Conservation (phyloP, 2,797 vertebrate genomes). For the Premnoplex brunnescens region DNA sequence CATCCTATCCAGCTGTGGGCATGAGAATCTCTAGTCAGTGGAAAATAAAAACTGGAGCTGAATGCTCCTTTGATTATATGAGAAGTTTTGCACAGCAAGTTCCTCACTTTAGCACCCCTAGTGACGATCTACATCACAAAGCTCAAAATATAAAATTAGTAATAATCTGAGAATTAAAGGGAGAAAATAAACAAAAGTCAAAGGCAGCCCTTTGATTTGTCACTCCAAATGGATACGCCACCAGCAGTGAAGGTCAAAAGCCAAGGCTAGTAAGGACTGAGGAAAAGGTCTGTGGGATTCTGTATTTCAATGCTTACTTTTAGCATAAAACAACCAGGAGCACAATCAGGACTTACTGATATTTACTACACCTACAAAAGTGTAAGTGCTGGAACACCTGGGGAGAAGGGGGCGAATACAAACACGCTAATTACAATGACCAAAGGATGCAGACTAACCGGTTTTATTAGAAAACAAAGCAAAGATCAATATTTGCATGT, state of each 20-base stretch:
- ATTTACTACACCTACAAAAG: background rate
- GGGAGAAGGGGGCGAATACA: accelerated
- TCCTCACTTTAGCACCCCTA: background rate
- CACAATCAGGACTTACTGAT: background rate
- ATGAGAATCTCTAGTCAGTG: background rate
- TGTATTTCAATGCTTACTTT: background rate
- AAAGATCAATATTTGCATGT: background rate
- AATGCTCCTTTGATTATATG: accelerated
- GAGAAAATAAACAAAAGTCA: background rate
- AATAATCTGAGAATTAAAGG: background rate
- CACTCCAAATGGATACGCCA: background rate
- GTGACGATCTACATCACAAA: background rate
- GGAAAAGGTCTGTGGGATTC: background rate
- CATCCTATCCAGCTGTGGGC: background rate
- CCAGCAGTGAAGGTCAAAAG: background rate
- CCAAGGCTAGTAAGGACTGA: background rate
- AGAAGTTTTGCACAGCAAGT: accelerated
- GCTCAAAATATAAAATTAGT: background rate
- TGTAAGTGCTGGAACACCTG: background rate
- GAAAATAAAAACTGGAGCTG: background rate
- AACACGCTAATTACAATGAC: background rate
- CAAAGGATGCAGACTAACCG: background rate
- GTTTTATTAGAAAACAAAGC: background rate
- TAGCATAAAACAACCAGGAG: background rate
- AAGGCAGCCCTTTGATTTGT: background rate